Evolutionary conservation across 2,888 invertebrate species (phyloP).

Genomic region (Oegoconia quadripuncta): DNA sequence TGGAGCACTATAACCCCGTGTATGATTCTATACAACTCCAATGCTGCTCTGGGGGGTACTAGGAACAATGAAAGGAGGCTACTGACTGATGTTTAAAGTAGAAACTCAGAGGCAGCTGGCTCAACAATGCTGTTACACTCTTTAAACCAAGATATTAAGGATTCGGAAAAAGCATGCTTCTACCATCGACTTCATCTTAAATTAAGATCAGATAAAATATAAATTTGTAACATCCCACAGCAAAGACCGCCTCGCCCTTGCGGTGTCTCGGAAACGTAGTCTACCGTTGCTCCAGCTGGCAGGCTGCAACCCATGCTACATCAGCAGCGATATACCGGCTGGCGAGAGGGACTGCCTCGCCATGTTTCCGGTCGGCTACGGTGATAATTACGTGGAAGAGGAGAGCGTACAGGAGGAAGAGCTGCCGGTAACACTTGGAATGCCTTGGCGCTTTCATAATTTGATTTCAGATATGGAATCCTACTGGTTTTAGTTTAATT

Average conservation of each 20-base stretch:
- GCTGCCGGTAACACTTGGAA: constrained; percentile 21
- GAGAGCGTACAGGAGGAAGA: constrained; percentile 23
- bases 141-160: too few species aligned
- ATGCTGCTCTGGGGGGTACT: too few species aligned
- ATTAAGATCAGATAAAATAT: too few species aligned
- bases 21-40: too few species aligned
- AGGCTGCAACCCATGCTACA: constrained; percentile 58
- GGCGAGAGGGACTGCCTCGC: constrained; percentile 62
- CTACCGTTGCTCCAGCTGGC: constrained; percentile 61
- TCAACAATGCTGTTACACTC: neutral
- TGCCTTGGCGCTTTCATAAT: neutral
- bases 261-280: constrained; percentile 67
- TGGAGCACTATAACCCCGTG: too few species aligned
- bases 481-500: too few species aligned
- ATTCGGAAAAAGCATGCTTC: too few species aligned
- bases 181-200: too few species aligned
- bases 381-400: constrained; percentile 44
- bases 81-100: too few species aligned
- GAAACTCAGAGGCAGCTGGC: too few species aligned
- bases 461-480: constrained; percentile 14
- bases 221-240: constrained; percentile 37
- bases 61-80: too few species aligned
- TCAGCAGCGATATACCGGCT: constrained; percentile 50
- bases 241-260: constrained; percentile 60
- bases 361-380: constrained; percentile 68